Base-by-base conservation (phyloP, 2,797 vertebrate species). In the Protonibea diacanthus region DNA sequence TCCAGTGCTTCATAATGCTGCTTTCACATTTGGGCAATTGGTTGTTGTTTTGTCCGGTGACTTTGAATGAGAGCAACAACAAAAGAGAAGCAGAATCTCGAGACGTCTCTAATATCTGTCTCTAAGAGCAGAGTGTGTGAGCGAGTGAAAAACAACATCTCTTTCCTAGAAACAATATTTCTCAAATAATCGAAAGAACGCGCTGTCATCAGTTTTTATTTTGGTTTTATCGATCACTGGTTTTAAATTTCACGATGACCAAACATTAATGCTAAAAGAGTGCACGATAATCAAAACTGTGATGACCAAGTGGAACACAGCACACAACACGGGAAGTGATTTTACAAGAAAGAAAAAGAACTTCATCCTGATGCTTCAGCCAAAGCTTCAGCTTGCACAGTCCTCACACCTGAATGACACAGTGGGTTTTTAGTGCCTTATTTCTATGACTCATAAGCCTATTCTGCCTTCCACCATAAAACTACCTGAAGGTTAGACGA, bases 1-100 rank as follows among this genome's bases (percentile, higher is more conserved):
- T 70, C 76, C 17, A 3, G 74, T 47, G 70, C 52, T 76, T 80
- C 6, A 14, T 79, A 58, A 81, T 23, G 29, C 21, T 47, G 25
- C 27, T 3, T 70, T 76, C 49, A 69, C 64, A 66, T 51, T 25
- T 6, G 5, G 18, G 53, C 69, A 61, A 67, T 79, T 45, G 33
- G 44, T n/a, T 78, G 15, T 67, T 67, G 61, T 33, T 44, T 15
- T 49, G 15, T 14, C 6, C 23, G 8, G 9, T 14, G 40, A 42
- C 40, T 47, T 0, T 47, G 18, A 29, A 60, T 42, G 1, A 45
- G 51, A 7, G 27, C 33, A 52, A 18, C 5, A 15, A 9, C 33
- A 38, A 38, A 38, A 38, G 33, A 33, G 1, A 1, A 33, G 29
- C 29, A 7, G 17, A 11, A 53, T 21, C 17, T 61, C 15, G n/a